These are phyloP conservation scores for Mesoclemmys tuberculata DNA, from an alignment of 2,113 vertebrate genomes.

Conservation along the genomic window DNA sequence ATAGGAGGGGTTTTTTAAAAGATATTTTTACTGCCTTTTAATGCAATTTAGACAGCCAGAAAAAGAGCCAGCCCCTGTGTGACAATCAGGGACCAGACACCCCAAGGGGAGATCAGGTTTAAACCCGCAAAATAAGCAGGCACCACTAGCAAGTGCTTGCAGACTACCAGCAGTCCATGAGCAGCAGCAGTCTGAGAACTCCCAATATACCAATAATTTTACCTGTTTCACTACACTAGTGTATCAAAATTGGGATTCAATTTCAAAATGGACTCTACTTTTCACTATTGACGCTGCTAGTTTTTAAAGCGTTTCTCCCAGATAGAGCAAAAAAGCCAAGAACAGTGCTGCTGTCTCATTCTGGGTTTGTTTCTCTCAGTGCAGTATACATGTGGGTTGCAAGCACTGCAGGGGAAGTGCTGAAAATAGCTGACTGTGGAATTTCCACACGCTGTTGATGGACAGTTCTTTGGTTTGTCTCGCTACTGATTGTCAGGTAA, in stretches of 20 bases:
- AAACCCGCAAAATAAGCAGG: background rate
- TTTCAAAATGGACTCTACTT: accelerated
- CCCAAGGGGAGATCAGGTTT: background rate
- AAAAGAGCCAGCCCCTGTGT: background rate
- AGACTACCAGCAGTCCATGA: accelerated
- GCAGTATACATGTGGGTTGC: background rate
- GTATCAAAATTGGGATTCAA: accelerated
- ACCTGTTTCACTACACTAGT: background rate
- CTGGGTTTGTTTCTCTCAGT: background rate
- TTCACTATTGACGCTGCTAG: background rate
- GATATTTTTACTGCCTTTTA: background rate
- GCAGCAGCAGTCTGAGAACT: accelerated
- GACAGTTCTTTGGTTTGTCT: accelerated
- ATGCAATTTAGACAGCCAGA: background rate
- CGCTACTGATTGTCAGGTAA: accelerated
- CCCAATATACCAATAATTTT: background rate
- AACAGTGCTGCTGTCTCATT: background rate
- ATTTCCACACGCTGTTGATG: background rate
- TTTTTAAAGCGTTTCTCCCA: background rate
- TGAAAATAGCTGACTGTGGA: background rate
- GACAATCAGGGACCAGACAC: background rate
- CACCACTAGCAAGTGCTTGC: background rate
- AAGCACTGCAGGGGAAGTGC: background rate
- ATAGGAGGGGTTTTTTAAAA: background rate
- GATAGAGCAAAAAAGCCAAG: background rate